These are phyloP conservation scores for Caenorhabditis becei DNA, from an alignment of 2,888 invertebrate species.

Conservation along the genomic window DNA sequence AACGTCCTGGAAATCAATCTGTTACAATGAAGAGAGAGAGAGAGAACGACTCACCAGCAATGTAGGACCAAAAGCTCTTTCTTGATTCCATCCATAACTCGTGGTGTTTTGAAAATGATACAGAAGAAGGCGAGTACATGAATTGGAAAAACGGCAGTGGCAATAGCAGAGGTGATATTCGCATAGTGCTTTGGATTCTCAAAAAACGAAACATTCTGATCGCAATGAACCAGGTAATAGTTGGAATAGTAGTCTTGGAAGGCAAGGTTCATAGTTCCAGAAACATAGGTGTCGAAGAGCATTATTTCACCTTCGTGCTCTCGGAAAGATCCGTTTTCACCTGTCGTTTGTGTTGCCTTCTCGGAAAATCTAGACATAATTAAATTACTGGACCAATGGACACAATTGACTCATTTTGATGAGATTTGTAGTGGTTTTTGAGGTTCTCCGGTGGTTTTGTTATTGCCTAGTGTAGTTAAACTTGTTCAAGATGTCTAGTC, in stretches of 20 bases:
- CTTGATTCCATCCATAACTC: constrained; percentile 21
- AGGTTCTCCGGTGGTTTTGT: too few relatives aligned
- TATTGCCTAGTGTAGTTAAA: too few relatives aligned
- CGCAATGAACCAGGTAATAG: constrained; percentile 3
- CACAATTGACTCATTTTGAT: neutral
- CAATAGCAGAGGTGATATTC: constrained; percentile 22
- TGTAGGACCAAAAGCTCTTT: constrained; percentile 16
- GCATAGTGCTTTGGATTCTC: constrained; percentile 14
- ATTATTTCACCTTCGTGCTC: neutral
- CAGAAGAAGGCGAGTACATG: constrained; percentile 29
- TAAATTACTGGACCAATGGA: neutral
- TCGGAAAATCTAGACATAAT: neutral
- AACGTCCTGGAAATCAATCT: constrained; percentile 8
- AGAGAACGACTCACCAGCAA: constrained; percentile 5
- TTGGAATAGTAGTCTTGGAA: constrained; percentile 10
- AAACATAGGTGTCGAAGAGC: constrained; percentile 2
- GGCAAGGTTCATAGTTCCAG: neutral
- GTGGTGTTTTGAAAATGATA: constrained; percentile 29
- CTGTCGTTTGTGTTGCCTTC: neutral
- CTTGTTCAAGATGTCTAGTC: too few relatives aligned
- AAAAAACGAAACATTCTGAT: constrained; percentile 6
- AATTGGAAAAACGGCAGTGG: constrained; percentile 27
- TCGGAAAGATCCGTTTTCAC: neutral
- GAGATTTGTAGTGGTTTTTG: neutral
- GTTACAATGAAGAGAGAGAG: neutral